phyloP scores from a whole-genome alignment of 1,140 invertebrate genomes.

The Apis dorsata region DNA sequence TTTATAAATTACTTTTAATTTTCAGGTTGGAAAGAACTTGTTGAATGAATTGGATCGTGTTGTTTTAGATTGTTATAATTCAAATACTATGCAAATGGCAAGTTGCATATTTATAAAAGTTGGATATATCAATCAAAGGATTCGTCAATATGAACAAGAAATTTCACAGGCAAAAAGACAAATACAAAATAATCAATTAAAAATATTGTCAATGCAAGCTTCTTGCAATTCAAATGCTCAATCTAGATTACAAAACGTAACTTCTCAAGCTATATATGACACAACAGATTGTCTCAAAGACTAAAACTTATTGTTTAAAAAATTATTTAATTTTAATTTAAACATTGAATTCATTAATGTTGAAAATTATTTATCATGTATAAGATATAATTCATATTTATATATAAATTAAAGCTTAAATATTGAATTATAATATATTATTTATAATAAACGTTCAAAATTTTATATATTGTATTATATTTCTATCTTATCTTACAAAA shows the following conservation, averaged over 20 bases:
- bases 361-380: neutral
- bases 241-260: no score
- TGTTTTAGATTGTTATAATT: constrained; percentile 1
- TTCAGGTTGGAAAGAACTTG: constrained; percentile 5
- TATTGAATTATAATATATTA: neutral
- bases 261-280: neutral
- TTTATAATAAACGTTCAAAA: neutral
- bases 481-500: no score
- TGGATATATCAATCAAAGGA: neutral
- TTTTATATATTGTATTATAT: no score
- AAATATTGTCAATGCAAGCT: neutral
- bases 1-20: neutral
- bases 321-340: neutral
- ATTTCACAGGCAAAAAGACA: neutral
- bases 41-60: neutral
- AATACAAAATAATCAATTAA: neutral
- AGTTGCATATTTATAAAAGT: constrained; percentile 15
- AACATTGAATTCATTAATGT: no score
- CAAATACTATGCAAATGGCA: neutral
- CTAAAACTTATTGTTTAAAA: neutral
- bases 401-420: neutral
- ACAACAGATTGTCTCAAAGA: neutral
- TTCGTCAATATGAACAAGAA: neutral
- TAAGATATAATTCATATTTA: neutral
- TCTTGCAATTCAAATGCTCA: neutral